phyloP scores from a whole-genome alignment of 2,888 invertebrate genomes.

The Parnassius apollo region DNA sequence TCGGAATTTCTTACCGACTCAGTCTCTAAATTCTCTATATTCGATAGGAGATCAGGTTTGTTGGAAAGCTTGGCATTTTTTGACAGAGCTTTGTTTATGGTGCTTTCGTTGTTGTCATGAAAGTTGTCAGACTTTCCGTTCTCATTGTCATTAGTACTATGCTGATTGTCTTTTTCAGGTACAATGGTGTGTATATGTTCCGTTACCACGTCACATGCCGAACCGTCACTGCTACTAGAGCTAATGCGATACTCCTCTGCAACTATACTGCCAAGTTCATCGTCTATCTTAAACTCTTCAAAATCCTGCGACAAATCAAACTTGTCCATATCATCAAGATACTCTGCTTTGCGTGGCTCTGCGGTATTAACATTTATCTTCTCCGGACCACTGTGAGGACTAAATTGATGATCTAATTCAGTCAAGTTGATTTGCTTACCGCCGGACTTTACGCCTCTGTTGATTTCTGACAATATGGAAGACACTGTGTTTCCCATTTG shows the following conservation, averaged over 20 bases:
- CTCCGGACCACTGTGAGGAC: constrained; percentile 47
- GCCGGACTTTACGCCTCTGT: constrained; percentile 71
- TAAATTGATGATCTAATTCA: constrained; percentile 71
- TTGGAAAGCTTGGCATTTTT: constrained; percentile 76
- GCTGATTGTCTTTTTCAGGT: constrained; percentile 60
- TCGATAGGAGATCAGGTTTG: constrained; percentile 78
- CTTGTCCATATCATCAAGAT: constrained; percentile 79
- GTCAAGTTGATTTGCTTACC: constrained; percentile 71
- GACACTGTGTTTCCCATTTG: constrained; percentile 84
- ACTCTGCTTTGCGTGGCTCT: constrained; percentile 68
- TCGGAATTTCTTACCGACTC: constrained; percentile 85
- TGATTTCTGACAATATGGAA: constrained; percentile 81
- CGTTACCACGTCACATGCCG: constrained; percentile 66
- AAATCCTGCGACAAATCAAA: constrained; percentile 88
- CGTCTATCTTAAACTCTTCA: constrained; percentile 89
- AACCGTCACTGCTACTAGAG: constrained; percentile 75
- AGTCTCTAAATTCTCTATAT: constrained; percentile 80
- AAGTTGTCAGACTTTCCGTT: constrained; percentile 54
- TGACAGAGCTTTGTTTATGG: constrained; percentile 48
- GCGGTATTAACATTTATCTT: constrained; percentile 48
- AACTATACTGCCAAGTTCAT: constrained; percentile 81
- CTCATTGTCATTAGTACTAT: constrained; percentile 46
- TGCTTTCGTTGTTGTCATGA: constrained; percentile 55
- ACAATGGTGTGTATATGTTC: constrained; percentile 61
- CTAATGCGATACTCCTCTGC: constrained; percentile 78